These are phyloP conservation scores for Ichneumoninae sp. DNA, from an alignment of 2,888 invertebrate genomes.

Conservation along the genomic window DNA sequence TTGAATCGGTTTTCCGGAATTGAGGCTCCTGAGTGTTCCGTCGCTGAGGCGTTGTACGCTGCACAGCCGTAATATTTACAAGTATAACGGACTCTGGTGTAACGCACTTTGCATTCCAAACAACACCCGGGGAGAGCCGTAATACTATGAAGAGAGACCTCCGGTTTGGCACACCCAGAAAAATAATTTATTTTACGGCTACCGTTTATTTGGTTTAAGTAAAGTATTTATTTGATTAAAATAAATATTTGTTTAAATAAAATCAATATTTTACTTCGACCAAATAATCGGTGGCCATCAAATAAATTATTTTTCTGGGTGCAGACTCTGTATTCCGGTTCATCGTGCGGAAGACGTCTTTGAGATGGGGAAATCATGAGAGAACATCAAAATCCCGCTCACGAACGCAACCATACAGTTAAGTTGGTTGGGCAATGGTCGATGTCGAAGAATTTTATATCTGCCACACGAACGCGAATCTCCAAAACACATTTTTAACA, in stretches of 20 bases:
- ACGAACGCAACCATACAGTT: background rate
- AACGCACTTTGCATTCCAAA: background rate
- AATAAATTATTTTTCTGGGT: no score
- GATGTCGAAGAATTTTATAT: no score
- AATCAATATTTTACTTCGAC: no score
- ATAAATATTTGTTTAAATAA: no score
- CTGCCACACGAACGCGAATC: no score
- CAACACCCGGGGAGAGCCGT: background rate
- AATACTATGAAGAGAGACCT: background rate
- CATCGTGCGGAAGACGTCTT: background rate
- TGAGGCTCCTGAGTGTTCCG: no score
- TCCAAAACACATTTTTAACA: no score
- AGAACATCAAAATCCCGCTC: background rate
- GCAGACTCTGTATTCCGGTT: background rate
- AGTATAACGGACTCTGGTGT: background rate
- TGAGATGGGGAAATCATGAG: background rate
- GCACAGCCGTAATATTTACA: background rate
- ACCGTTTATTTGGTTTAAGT: no score
- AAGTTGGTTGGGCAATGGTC: no score
- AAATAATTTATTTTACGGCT: no score
- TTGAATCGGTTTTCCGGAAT: slow-evolving; percentile 6
- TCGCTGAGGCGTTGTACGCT: background rate
- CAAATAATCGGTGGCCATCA: no score
- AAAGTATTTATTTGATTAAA: no score
- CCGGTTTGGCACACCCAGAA: background rate